These are phyloP conservation scores for Holothuria scabra DNA, from an alignment of 53 echinoderm and acorn worm genomes.

Conservation along the genomic window DNA sequence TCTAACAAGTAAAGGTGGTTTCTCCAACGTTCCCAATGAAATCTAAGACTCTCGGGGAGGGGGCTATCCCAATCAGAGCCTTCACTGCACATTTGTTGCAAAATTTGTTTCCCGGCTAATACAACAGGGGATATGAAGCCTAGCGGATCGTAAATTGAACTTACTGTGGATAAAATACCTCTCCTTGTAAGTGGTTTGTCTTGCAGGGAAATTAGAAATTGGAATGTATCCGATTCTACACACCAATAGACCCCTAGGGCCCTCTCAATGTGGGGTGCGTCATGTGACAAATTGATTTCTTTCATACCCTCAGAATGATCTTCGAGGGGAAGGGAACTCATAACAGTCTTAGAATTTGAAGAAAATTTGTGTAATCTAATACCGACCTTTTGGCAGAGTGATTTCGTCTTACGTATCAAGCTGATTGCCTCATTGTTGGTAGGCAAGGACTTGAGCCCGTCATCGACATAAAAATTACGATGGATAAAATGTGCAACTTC, in stretches of 20 bases:
- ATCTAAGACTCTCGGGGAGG: no score
- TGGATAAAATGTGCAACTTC: slow-evolving; percentile 56
- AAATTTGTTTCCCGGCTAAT: slow-evolving; percentile 63
- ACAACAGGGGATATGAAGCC: slow-evolving; percentile 60
- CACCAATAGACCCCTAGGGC: slow-evolving; percentile 60
- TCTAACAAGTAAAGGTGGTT: no score
- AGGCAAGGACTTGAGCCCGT: slow-evolving; percentile 59
- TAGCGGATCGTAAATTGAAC: slow-evolving; percentile 72
- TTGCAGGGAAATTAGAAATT: slow-evolving; percentile 30
- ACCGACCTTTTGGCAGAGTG: slow-evolving; percentile 51
- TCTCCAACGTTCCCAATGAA: no score
- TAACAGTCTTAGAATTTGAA: slow-evolving; percentile 56
- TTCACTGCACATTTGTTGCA: slow-evolving; percentile 69
- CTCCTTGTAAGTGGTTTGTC: slow-evolving; percentile 41
- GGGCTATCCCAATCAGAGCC: no score
- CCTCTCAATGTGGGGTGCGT: slow-evolving; percentile 45
- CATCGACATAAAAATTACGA: no score
- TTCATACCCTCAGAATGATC: slow-evolving; percentile 49
- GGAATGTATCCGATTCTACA: slow-evolving; percentile 52
- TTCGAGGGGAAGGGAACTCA: slow-evolving; percentile 46
- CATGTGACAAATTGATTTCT: slow-evolving; percentile 40
- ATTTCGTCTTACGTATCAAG: slow-evolving; percentile 35
- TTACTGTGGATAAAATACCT: slow-evolving; percentile 63
- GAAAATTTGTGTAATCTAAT: slow-evolving; percentile 64
- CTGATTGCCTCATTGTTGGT: slow-evolving; percentile 55